Conservation (phyloP, 1,140 invertebrate species). For the Amphibalanus amphitrite region DNA sequence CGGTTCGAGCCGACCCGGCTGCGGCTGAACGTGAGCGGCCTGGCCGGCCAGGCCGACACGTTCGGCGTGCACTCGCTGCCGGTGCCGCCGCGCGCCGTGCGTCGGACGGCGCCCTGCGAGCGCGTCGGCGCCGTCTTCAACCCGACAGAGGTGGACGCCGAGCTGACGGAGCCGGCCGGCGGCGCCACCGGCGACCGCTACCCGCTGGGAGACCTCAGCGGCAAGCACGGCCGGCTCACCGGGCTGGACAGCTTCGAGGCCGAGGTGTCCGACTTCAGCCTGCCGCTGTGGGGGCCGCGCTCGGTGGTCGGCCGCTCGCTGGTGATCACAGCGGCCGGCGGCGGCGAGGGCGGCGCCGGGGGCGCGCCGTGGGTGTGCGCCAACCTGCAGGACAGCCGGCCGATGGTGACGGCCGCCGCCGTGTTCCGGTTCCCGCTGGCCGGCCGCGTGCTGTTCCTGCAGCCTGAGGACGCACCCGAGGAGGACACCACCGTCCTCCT, state of each 20-base stretch:
- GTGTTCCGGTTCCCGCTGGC: conserved; percentile 61
- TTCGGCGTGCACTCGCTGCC: conserved; percentile 36
- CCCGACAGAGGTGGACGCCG: conserved; percentile 28
- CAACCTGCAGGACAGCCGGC: conserved; percentile 23
- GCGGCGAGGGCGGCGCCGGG: conserved; percentile 25
- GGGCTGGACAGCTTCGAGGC: conserved; percentile 19
- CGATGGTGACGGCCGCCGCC: conserved; percentile 27
- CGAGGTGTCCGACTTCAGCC: conserved; percentile 53
- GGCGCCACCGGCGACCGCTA: conserved; percentile 73
- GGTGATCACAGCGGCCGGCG: conserved; percentile 43
- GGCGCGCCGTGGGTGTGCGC: conserved; percentile 33
- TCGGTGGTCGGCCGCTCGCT: conserved; percentile 65
- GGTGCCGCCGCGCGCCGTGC: conserved; percentile 22
- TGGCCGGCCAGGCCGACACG: conserved; percentile 29
- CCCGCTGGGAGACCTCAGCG: conserved; percentile 69
- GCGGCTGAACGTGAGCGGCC: conserved; percentile 45
- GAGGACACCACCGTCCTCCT: conserved; percentile 55
- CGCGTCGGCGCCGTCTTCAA: conserved; percentile 29
- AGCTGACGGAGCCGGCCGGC: conserved; percentile 21
- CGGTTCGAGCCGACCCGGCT: conserved; percentile 67
- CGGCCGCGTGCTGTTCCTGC: conserved; percentile 66
- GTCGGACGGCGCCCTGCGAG: conserved; percentile 24
- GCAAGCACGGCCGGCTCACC: conserved; percentile 44
- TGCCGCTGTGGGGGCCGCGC: conserved; percentile 61
- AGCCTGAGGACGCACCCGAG: conserved; percentile 53